Percentiles rank a stretch among this genome's conserved stretches.
Evolutionary conservation across 2,113 vertebrate species (phyloP).

Genomic region (Anarhynchus alexandrinus): DNA sequence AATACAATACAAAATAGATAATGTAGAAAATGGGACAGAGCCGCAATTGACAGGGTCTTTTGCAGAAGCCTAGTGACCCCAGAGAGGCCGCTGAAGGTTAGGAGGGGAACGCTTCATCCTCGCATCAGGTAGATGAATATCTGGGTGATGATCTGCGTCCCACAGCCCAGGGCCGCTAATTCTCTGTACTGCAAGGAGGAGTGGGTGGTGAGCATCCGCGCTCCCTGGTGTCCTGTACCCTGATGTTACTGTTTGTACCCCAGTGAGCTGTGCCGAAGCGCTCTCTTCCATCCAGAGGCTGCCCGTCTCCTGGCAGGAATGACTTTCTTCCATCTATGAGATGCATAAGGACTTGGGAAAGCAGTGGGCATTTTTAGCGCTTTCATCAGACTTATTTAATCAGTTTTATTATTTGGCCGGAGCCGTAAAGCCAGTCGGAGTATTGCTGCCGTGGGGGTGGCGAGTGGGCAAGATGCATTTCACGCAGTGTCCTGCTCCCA

Average conservation of each 20-base stretch:
- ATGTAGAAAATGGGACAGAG: background rate
- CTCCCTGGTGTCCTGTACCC: background rate
- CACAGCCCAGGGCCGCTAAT: background rate
- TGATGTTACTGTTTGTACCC: no score
- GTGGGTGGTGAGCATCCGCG: background rate
- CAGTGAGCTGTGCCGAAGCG: accelerated
- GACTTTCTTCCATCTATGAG: background rate
- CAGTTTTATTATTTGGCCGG: background rate
- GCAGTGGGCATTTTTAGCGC: accelerated
- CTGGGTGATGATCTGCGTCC: background rate
- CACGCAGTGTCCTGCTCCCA: background rate
- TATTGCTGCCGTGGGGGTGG: accelerated
- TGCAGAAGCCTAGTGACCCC: background rate
- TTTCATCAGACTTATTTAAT: background rate
- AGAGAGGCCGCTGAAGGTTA: background rate
- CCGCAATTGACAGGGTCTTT: background rate
- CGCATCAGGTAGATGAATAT: background rate
- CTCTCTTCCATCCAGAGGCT: background rate
- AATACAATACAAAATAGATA: background rate
- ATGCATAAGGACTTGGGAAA: background rate
- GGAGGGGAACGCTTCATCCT: background rate
- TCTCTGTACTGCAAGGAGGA: background rate
- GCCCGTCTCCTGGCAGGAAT: accelerated
- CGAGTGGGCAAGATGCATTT: background rate
- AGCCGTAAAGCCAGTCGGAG: accelerated